These are phyloP conservation scores for Syngnathus typhle DNA, from an alignment of 2,113 vertebrate genomes.

Conservation along the genomic window DNA sequence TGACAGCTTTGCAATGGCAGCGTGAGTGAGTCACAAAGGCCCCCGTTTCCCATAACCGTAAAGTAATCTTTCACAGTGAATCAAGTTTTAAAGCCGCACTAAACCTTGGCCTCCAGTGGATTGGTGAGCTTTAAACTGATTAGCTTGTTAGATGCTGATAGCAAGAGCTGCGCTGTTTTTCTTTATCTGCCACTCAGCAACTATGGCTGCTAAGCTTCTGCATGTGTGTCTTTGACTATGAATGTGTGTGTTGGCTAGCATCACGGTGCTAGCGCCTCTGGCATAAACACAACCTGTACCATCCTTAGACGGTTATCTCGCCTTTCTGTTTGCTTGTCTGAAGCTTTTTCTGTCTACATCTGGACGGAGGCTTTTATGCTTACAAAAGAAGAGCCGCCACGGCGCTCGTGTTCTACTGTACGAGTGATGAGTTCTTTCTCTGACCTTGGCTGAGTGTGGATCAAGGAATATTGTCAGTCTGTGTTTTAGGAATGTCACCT, in stretches of 20 bases:
- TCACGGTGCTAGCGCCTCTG: conserved; percentile 44
- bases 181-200: conserved; percentile 61
- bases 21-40: neutral
- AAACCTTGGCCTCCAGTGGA: conserved; percentile 38
- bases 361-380: conserved; percentile 19
- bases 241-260: conserved; percentile 20
- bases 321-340: conserved; percentile 21
- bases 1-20: neutral
- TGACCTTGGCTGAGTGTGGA: neutral
- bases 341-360: conserved; percentile 8
- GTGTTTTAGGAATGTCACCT: neutral
- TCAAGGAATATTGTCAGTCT: neutral
- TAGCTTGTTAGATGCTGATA: conserved; percentile 57
- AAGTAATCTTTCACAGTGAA: conserved; percentile 1
- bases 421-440: neutral
- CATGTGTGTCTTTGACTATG: conserved; percentile 1
- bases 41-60: neutral
- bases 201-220: conserved; percentile 44
- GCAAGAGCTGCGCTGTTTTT: conserved; percentile 48
- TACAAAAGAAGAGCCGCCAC: conserved; percentile 6
- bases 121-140: conserved; percentile 57
- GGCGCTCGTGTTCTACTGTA: neutral
- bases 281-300: conserved; percentile 58
- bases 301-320: conserved; percentile 34
- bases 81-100: conserved; percentile 18